Base-by-base conservation (phyloP, 2,888 invertebrate species). In the Hoplodrina ambigua region DNA sequence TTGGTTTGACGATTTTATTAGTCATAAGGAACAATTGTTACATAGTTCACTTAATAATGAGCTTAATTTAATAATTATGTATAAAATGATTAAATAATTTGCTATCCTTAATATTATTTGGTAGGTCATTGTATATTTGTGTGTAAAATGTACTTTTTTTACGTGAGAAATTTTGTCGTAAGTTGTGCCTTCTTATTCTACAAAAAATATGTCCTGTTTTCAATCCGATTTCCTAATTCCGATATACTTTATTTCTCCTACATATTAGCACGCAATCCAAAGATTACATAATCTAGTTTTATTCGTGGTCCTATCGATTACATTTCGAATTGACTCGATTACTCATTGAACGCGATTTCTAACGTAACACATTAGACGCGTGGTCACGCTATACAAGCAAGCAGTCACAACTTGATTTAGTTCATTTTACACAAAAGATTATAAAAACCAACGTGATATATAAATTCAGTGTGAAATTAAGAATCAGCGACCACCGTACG, bases 401-500 rank as follows among this genome's bases (percentile, higher is more conserved):
- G 77, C 83, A 85, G 85, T 81, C 81, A 76, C 74, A 77, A 78
- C 78, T 80, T 86, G 79, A 83, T 87, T 84, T 83, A 72, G 76
- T 80, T 81, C 75, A 90, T 89, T 86, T 85, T 64, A 69, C 62
- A 78, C 69, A 80, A 78, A 66, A 74, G 55, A 87, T 88, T 89
- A 87, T 67, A 88, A 71, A 75, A 81, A 75, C 61, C 55, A 57
- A 78, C 57, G 64, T 72, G 52, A 67, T 74, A 75, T 86, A 90
- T 90, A 92, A 92, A 94, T 92, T 88, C 88, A 87, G 91, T 94
- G 94, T 95, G 94, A 95, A 95, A 95, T 94, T 93, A 94, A 91
- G 89, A 91, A 87, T 87, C 85, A 84, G 78, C 75, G 78, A 84
- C 81, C 84, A 86, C 82, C 81, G 78, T 82, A 82, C 76, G 83